Conservation (phyloP, 2,888 invertebrate genomes). For the Tetranychus piercei region DNA sequence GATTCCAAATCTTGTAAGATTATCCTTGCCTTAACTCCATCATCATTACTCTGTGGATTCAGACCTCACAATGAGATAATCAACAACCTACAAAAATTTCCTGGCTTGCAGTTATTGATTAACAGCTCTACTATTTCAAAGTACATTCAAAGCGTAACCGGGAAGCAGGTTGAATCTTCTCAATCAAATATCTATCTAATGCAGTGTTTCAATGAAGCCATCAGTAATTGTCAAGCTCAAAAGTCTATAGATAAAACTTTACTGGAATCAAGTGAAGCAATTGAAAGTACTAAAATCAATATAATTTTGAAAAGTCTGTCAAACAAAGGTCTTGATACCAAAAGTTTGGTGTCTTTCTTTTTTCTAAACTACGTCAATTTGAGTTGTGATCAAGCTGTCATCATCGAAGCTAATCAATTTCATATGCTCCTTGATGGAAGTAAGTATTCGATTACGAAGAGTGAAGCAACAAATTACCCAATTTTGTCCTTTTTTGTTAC, state of each 20-base stretch:
- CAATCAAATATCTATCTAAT: slow-evolving; percentile 36
- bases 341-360: slow-evolving; percentile 74
- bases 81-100: slow-evolving; percentile 24
- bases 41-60: slow-evolving; percentile 86
- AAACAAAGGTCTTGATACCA: slow-evolving; percentile 62
- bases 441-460: slow-evolving; percentile 31
- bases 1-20: slow-evolving; percentile 46
- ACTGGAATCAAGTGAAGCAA: too few relatives aligned
- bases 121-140: too few relatives aligned
- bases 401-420: slow-evolving; percentile 71
- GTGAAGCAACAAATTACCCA: too few relatives aligned
- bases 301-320: too few relatives aligned
- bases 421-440: slow-evolving; percentile 92
- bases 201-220: slow-evolving; percentile 40
- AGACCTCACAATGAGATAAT: slow-evolving; percentile 57
- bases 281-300: too few relatives aligned
- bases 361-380: slow-evolving; percentile 70
- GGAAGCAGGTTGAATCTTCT: too few relatives aligned
- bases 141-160: too few relatives aligned
- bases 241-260: too few relatives aligned
- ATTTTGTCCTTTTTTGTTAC: too few relatives aligned
- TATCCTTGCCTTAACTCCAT: slow-evolving; percentile 78
- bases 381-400: slow-evolving; percentile 74
- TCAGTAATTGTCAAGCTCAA: too few relatives aligned
- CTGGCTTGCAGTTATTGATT: slow-evolving; percentile 17